Evolutionary conservation across 2,888 invertebrate species (phyloP), one percentile per base, ranked within the genome.

Genomic region (Agrotis segetum): DNA sequence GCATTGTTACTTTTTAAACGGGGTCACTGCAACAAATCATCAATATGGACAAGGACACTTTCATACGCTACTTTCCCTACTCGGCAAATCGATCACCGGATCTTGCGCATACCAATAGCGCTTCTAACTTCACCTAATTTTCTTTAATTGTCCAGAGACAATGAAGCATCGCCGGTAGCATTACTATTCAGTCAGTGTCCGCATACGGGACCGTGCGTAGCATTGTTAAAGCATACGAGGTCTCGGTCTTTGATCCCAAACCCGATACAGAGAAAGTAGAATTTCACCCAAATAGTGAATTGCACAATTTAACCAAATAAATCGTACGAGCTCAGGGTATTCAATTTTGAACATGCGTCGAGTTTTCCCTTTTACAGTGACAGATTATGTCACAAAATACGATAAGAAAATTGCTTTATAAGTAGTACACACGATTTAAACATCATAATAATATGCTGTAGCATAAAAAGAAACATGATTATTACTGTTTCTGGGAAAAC

Each of bases 231-330:
- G 79, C 67, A 83, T 78, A 85, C 74, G 85, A 86, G 86, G 84
- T 82, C 86, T 87, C 85, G 89, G 87, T 89, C 88, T 90, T 88
- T 91, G 92, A 92, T 93, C 91, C 90, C 81, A 71, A 89, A 90
- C 81, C 82, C 84, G 90, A 90, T 89, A 89, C 84, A 88, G 93
- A 88, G 95, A 95, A 95, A 95, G 94, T 95, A 82, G 75, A 89
- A 90, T 92, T 93, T 93, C 92, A 92, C 91, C 87, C 70, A 90
- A 91, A 88, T 85, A 79, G 71, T 77, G 81, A 85, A 88, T 88
- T 83, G 71, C 84, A 81, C 82, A 85, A 84, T 78, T 77, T 76
- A 58, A 65, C 47, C 47, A 71, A 78, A 85, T 71, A 79, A 76
- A 76, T 72, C 44, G 52, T 70, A 85, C 83, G 81, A 69, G 76